A percentile compares a stretch with the other conserved stretches of the same genome.
Conservation (phyloP, 2,888 invertebrate genomes). For the Pandemis heparana region DNA sequence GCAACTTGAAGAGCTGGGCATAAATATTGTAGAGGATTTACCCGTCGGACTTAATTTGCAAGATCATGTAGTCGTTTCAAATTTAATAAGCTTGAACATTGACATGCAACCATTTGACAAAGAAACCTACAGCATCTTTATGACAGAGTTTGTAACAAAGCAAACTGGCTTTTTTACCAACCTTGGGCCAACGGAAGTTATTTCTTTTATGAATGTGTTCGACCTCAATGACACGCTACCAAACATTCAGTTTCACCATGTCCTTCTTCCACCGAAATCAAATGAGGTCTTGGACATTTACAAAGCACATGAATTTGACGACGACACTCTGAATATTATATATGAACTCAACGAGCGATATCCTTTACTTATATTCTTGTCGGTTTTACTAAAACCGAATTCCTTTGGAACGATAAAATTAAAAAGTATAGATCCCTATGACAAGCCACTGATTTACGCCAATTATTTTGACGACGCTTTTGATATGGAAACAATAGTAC, state of each 20-base stretch:
- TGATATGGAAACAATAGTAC: constrained; percentile 71
- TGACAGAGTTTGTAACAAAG: constrained; percentile 67
- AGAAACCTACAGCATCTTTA: constrained; percentile 28
- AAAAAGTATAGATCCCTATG: constrained; percentile 75
- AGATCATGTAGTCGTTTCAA: constrained; percentile 65
- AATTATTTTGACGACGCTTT: constrained; percentile 83
- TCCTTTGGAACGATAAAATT: constrained; percentile 82
- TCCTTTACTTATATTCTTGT: constrained; percentile 52
- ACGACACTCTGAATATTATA: constrained; percentile 27
- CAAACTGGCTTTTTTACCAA: constrained; percentile 87
- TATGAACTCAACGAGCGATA: constrained; percentile 44
- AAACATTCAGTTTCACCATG: constrained; percentile 63
- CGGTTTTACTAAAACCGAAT: constrained; percentile 66
- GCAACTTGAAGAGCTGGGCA: constrained; percentile 56
- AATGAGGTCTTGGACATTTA: constrained; percentile 27
- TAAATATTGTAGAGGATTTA: constrained; percentile 59
- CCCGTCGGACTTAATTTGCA: constrained; percentile 71
- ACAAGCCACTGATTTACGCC: constrained; percentile 83
- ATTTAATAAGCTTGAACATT: constrained; percentile 52
- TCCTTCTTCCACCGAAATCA: constrained; percentile 28
- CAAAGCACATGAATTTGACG: constrained; percentile 31
- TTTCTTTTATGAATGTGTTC: constrained; percentile 88
- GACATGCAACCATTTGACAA: constrained; percentile 49
- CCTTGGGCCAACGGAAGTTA: constrained; percentile 87
- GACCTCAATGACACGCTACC: constrained; percentile 80